These are phyloP conservation scores for Porites lutea DNA, from an alignment of 64 coral and sea anemone genomes.

Conservation along the genomic window DNA sequence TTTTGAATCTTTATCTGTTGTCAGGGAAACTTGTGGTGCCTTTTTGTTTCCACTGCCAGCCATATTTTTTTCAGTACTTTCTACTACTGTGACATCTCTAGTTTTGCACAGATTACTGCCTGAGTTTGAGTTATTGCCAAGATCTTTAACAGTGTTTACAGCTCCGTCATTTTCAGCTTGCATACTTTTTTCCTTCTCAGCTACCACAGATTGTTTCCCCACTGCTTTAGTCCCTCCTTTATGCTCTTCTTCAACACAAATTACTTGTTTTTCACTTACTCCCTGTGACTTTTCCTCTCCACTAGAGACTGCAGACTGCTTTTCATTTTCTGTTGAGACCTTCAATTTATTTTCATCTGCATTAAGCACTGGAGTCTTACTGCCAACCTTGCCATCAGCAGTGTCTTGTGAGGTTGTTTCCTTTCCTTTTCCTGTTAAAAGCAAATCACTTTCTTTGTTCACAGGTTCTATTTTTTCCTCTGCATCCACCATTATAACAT, in stretches of 20 bases:
- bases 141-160: background rate
- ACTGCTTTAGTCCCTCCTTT: background rate
- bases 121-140: background rate
- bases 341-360: background rate
- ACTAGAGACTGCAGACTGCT: no score
- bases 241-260: background rate
- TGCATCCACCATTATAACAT: conserved; percentile 5
- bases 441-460: background rate
- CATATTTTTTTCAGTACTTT: background rate
- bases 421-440: background rate
- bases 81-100: background rate
- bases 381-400: background rate
- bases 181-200: background rate
- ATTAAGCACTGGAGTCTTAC: background rate
- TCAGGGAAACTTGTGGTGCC: background rate
- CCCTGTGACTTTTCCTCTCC: background rate
- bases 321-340: background rate
- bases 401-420: background rate
- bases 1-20: background rate
- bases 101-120: background rate
- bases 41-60: background rate
- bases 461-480: background rate
- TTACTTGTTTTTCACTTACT: background rate
- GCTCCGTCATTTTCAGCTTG: background rate
- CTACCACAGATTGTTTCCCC: background rate